Base-by-base conservation (phyloP, 2,888 invertebrate species). In the Athrips mouffetella region DNA sequence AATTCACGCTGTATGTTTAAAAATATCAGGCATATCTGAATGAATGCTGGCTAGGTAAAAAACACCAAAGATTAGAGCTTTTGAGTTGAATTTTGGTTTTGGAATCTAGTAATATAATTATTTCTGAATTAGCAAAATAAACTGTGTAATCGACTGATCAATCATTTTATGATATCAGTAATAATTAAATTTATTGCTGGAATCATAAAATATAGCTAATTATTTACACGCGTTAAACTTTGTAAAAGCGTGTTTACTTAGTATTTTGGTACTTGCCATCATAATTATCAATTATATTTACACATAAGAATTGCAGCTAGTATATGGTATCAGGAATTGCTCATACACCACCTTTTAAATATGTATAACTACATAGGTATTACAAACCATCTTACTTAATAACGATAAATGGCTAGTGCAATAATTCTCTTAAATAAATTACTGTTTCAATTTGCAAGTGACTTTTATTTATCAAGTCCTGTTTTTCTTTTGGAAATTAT, bases 401-500 rank as follows among this genome's bases (percentile, higher is more conserved):
- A n/a, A n/a, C n/a, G 41, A 59, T 61, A 59, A 66, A 72, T 70
- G 71, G 65, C 66, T 77, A 74, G 76, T 76, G 78, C 77, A 80
- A 77, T 79, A 72, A 74, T 73, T 70, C 71, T 72, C 65, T 71
- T 73, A 59, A 86, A 85, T 85, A 87, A 84, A 52, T 44, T 29
- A 82, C 68, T 73, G 76, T 79, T 80, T 71, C 69, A 78, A 77
- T 76, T 59, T 64, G 67, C 60, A 69, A 68, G n/a, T 65, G 87
- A 76, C 81, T 88, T 88, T 88, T 78, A 88, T 88, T 88, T 85
- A 71, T 69, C 66, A 70, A 74, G 73, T 73, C 85, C 85, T 77
- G 62, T 82, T 79, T 80, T 70, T 80, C 76, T 80, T 58, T 76
- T 65, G 72, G 65, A 73, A 69, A 74, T 44, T 44, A 5, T n/a